A percentile compares a stretch with the other conserved stretches of the same genome.
Conservation (phyloP, 2,797 vertebrate genomes). For the Pteronotus mesoamericanus region DNA sequence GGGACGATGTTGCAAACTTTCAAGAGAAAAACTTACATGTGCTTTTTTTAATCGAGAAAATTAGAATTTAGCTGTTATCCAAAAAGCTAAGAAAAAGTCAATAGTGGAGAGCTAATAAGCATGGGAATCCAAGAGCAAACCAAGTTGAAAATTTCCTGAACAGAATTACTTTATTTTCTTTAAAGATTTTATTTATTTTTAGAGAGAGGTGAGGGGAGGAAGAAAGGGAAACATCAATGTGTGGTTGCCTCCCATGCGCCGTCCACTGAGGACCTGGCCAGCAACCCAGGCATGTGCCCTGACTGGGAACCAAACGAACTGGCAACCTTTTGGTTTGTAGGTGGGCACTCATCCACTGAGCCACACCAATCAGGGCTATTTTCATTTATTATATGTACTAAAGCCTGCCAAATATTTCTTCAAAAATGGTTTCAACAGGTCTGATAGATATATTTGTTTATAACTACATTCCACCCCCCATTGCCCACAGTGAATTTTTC, state of each 20-base stretch:
- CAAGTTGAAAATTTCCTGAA: not conserved
- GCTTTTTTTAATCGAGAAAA: not conserved
- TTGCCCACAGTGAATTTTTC: not conserved
- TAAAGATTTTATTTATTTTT: too few species aligned
- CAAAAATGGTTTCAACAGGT: not conserved
- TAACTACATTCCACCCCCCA: not conserved
- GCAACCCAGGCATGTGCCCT: too few species aligned
- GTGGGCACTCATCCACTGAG: too few species aligned
- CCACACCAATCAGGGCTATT: too few species aligned
- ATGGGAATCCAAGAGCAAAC: not conserved
- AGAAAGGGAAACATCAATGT: too few species aligned
- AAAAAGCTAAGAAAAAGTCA: not conserved
- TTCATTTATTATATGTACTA: not conserved
- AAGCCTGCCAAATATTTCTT: not conserved
- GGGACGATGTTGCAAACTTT: too few species aligned
- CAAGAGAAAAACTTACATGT: not conserved
- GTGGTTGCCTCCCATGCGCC: too few species aligned
- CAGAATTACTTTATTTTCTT: not conserved
- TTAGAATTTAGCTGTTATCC: not conserved
- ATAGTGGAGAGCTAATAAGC: not conserved
- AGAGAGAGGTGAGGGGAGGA: too few species aligned
- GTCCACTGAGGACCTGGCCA: too few species aligned
- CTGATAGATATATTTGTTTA: not conserved
- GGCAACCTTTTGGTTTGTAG: too few species aligned
- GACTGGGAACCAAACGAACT: too few species aligned